A percentile compares a stretch with the other conserved stretches of the same genome.
phyloP scores from a whole-genome alignment of 2,797 vertebrate species.

The Momotus momota region DNA sequence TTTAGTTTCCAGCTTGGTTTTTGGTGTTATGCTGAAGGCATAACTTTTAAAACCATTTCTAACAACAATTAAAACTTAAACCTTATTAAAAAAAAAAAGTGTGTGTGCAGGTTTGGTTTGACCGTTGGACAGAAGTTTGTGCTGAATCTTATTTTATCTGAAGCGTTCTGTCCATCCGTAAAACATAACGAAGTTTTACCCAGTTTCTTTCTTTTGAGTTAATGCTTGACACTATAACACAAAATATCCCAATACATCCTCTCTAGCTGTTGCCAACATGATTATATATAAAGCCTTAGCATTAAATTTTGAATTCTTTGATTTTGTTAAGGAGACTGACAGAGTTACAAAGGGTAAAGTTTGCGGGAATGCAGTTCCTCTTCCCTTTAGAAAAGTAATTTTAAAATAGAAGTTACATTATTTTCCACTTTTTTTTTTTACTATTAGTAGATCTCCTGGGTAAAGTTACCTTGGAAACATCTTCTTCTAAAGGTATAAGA shows the following conservation, averaged over 20 bases:
- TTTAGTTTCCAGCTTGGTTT: not conserved
- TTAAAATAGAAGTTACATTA: conserved; percentile 57
- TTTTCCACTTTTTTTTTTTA: conserved; percentile 8
- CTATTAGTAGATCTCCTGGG: conserved; percentile 40
- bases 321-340: conserved; percentile 31
- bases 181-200: not conserved
- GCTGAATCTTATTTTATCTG: not conserved
- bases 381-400: conserved; percentile 42
- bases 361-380: conserved; percentile 30
- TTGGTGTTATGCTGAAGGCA: not conserved
- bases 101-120: not conserved
- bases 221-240: not conserved
- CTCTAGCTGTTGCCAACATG: not conserved
- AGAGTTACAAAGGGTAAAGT: conserved; percentile 3
- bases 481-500: conserved; percentile 31
- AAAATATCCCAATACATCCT: not conserved
- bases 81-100: not conserved
- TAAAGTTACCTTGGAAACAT: conserved; percentile 60
- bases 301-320: conserved; percentile 33
- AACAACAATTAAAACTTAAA: not conserved
- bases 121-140: not conserved
- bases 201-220: not conserved
- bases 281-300: not conserved
- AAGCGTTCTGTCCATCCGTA: not conserved
- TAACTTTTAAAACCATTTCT: not conserved